Base-by-base conservation (phyloP, 1,140 invertebrate species). In the Lordiphosa collinella region DNA sequence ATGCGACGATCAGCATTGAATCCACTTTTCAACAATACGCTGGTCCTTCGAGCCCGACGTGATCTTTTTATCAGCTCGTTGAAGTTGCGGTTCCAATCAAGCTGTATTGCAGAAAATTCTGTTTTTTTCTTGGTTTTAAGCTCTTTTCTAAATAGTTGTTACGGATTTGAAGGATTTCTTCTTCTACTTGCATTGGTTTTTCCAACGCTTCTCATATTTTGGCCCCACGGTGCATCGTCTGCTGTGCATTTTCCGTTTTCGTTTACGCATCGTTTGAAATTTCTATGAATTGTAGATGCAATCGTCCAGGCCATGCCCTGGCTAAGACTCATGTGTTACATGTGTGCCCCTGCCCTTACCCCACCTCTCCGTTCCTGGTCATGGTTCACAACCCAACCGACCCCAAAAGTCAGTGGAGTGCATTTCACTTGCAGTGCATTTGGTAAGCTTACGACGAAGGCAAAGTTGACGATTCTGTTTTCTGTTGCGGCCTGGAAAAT, bases 201-300 rank as follows among this genome's bases (percentile, higher is more conserved):
- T 16, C 1, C 1, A 3, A 3, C 14, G 3, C 14, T 16, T 16
- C 14, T 16, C 3, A 1, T 16, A 16, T 3, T 22, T 25, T 1
- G 6, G 5, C 5, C 22, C 22, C 22, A 25, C 22, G 1, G 22
- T 25, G 22, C n/a, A 37, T 53, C 37, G 50, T 44, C 54, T 56
- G 43, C 22, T 44, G 62, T 71, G 78, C 67, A 60, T 85, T 84
- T 84, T 85, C 74, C 79, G 68, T 85, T 87, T 86, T 84, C 82
- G 76, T 86, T 86, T 84, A 85, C 68, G 84, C 71, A 84, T 75
- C 72, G 84, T 84, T 86, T 84, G 78, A 74, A 87, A 87, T 87
- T 86, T 86, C 84, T 86, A 86, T 86, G 84, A 86, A 86, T 86
- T 86, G 84, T 86, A 86, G 84, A 86, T 86, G 84, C 76, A 86